phyloP scores from a whole-genome alignment of 1,140 invertebrate genomes.

The Colletes gigas region DNA sequence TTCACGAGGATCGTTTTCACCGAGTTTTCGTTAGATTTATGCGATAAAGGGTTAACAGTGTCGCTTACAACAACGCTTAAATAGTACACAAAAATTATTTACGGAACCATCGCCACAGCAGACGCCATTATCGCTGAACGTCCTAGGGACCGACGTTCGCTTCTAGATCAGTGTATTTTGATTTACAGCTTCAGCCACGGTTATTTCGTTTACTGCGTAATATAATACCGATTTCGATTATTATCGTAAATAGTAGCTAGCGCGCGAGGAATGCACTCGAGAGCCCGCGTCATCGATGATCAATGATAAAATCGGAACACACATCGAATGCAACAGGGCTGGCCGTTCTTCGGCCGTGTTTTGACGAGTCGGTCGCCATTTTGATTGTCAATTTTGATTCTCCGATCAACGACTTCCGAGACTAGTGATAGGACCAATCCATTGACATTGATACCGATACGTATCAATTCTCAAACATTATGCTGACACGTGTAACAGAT shows the following conservation, averaged over 20 bases:
- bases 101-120: slow-evolving; percentile 9
- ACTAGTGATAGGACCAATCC: no score
- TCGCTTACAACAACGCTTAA: slow-evolving; percentile 40
- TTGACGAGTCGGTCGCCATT: not conserved
- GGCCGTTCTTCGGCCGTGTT: no score
- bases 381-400: slow-evolving; percentile 55
- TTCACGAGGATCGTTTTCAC: no score
- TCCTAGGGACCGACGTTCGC: slow-evolving; percentile 6
- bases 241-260: slow-evolving; percentile 35
- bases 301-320: not conserved
- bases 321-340: not conserved
- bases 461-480: no score
- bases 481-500: no score
- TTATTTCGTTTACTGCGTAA: slow-evolving; percentile 44
- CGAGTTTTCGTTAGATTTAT: no score
- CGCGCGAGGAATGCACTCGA: slow-evolving; percentile 19
- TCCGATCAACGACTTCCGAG: not conserved
- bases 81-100: slow-evolving; percentile 32
- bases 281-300: slow-evolving; percentile 20
- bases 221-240: slow-evolving; percentile 24
- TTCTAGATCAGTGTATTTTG: slow-evolving; percentile 57
- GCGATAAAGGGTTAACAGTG: slow-evolving; percentile 11
- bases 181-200: slow-evolving; percentile 65
- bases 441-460: no score
- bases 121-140: not conserved